Base-by-base conservation (phyloP, 2,113 vertebrate species). In the Limnothrissa miodon region DNA sequence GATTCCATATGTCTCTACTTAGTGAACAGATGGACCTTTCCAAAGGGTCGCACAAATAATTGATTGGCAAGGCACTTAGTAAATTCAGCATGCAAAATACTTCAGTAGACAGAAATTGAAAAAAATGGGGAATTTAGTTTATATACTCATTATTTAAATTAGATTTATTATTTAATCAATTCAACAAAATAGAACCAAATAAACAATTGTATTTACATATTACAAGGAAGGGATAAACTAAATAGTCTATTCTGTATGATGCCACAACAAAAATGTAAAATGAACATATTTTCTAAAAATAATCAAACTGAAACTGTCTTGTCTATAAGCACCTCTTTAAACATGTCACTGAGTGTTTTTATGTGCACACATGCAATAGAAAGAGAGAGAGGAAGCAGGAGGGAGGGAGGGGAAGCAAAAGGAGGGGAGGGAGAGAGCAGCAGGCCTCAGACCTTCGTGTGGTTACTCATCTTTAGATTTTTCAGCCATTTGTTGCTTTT, bases 401-500 rank as follows among this genome's bases (percentile, higher is more conserved):
- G 46, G 15, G 42, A 42, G 42, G 6, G 42, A 42, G 42, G 6
- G 42, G 6, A 5, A 23, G 21, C 21, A 21, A 56, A 19, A 23
- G 51, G 23, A 6, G 23, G 51, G 23, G 19, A 21, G 19, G 6
- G 42, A 42, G 42, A 56, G 4, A 56, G 23, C 10, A 56, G 25
- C 23, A 62, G n/a, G n/a, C 59, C 29, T 5, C 66, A 17, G n/a
- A n/a, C 36, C 66, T 74, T 11, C 29, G 13, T 33, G 36, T 39
- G 13, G 33, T 74, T 36, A 74, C 29, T 33, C 33, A 70, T 59
- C n/a, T 45, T 29, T n/a, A 74, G 42, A 36, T 45, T 70, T 21
- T 29, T 56, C 39, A 9, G 39, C 15, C 42, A 91, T 94, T 88
- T 89, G 93, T 90, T 97, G 95, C 81, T 93, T 92, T 85, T 93